phyloP scores from a whole-genome alignment of 2,797 vertebrate species.

The Lepus townsendii region DNA sequence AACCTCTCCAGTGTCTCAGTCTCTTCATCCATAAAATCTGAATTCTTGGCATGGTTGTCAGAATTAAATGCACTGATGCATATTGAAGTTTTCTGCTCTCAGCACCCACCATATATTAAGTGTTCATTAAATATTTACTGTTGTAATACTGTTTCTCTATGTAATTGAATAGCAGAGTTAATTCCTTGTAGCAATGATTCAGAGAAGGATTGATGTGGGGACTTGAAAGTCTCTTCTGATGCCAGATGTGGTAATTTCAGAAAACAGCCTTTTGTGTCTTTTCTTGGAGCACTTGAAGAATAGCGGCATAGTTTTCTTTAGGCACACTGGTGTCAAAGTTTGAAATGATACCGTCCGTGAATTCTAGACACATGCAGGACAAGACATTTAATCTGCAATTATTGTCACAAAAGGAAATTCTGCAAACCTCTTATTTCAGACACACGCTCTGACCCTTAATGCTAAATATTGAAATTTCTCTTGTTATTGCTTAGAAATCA shows the following conservation, averaged over 20 bases:
- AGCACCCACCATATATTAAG: neutral
- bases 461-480: neutral
- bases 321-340: neutral
- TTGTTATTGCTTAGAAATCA: neutral
- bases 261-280: neutral
- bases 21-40: neutral
- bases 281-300: neutral
- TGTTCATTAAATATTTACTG: conserved; percentile 20
- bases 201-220: neutral
- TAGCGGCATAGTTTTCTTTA: neutral
- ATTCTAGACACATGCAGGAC: neutral
- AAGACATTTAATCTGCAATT: neutral
- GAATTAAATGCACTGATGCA: neutral
- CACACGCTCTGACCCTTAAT: neutral
- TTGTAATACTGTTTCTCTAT: neutral
- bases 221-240: neutral
- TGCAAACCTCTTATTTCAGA: neutral
- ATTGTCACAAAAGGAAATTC: neutral
- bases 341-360: neutral
- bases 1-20: neutral
- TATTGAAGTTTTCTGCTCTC: neutral
- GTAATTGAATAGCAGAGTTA: neutral
- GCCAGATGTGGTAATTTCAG: neutral
- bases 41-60: neutral
- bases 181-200: neutral